A percentile compares a stretch with the other conserved stretches of the same genome.
These are phyloP conservation scores for Pogonomyrmex barbatus DNA, from an alignment of 1,140 invertebrate genomes.

Conservation along the genomic window DNA sequence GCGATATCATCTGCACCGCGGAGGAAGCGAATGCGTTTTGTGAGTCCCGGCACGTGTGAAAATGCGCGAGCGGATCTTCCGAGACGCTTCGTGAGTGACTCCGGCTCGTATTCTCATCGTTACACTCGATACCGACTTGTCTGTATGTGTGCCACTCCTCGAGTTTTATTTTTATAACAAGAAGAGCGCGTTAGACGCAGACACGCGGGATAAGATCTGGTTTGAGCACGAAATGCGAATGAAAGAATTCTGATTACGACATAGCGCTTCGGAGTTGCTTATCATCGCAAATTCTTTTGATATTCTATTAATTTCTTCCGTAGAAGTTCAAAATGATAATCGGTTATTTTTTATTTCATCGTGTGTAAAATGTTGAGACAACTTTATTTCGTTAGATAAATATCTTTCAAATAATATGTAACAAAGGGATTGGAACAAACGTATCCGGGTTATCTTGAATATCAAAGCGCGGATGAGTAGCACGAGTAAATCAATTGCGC, in stretches of 20 bases:
- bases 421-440: background rate
- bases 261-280: background rate
- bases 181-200: background rate
- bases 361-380: background rate
- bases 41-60: conserved; percentile 43
- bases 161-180: conserved; percentile 39
- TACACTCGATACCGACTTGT: conserved; percentile 8
- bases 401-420: background rate
- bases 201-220: background rate
- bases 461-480: background rate
- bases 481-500: background rate
- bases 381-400: background rate
- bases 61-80: conserved; percentile 20
- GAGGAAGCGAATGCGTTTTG: conserved; percentile 38
- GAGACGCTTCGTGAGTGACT: background rate
- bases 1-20: conserved; percentile 49
- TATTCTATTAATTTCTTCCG: background rate
- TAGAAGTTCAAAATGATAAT: background rate
- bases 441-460: background rate
- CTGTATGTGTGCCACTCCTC: background rate
- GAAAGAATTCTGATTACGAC: background rate
- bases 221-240: conserved; percentile 9
- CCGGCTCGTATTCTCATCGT: background rate
- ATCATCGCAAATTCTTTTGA: background rate
- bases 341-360: background rate